These are phyloP conservation scores for Oscheius sp. DNA, from an alignment of 2,888 invertebrate species.

Conservation along the genomic window DNA sequence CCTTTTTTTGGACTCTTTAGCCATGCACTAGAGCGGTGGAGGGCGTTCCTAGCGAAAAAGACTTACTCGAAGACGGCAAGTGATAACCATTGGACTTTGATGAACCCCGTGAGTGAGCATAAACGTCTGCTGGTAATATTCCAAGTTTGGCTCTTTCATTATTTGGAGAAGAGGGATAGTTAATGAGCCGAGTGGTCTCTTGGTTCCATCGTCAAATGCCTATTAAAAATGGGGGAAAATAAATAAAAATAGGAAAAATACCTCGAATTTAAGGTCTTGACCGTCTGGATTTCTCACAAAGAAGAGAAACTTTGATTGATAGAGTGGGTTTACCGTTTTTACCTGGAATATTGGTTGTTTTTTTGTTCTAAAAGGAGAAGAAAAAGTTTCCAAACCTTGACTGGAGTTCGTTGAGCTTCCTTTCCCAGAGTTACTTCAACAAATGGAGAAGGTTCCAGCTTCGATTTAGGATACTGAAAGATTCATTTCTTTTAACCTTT, in stretches of 20 bases:
- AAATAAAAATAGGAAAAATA: slow-evolving; percentile 24
- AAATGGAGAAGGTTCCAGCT: slow-evolving; percentile 82
- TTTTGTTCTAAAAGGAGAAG: neutral
- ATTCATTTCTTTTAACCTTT: neutral
- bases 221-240: slow-evolving; percentile 34
- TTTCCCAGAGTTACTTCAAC: slow-evolving; percentile 83
- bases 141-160: slow-evolving; percentile 66
- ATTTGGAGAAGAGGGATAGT: slow-evolving; percentile 57
- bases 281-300: slow-evolving; percentile 89
- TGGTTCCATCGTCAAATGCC: slow-evolving; percentile 68
- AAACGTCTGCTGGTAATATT: slow-evolving; percentile 65
- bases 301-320: slow-evolving; percentile 93
- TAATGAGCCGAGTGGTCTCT: slow-evolving; percentile 58
- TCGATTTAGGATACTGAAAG: slow-evolving; percentile 70
- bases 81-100: slow-evolving; percentile 65
- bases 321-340: slow-evolving; percentile 87
- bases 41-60: neutral
- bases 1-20: neutral
- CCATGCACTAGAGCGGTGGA: too few species aligned
- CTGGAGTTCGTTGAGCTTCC: slow-evolving; percentile 73
- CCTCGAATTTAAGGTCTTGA: slow-evolving; percentile 83
- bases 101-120: slow-evolving; percentile 66
- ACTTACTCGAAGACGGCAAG: slow-evolving; percentile 48
- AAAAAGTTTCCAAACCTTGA: slow-evolving; percentile 45
- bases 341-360: slow-evolving; percentile 28